A percentile compares a stretch with the other conserved stretches of the same genome.
Evolutionary conservation across 2,888 invertebrate species (phyloP).

Genomic region (Tiliacea aurago): DNA sequence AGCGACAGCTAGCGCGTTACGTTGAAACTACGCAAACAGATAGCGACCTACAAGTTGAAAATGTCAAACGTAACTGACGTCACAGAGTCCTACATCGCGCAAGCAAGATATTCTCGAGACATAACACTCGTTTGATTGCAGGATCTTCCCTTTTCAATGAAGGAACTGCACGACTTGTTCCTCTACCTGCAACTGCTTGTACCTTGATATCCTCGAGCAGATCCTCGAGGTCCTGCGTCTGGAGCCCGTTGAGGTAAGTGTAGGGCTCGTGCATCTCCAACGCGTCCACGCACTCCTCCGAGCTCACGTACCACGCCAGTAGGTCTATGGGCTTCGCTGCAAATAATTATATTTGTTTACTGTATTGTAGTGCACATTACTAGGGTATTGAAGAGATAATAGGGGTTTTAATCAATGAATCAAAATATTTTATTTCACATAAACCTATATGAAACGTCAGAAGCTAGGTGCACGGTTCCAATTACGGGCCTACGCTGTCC

Average conservation of each 20-base stretch:
- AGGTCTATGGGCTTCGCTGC: conserved; percentile 99
- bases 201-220: conserved; percentile 98
- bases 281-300: conserved; percentile 96
- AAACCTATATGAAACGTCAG: too few species aligned
- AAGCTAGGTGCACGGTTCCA: too few species aligned
- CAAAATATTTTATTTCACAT: too few species aligned
- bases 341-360: conserved; percentile 43
- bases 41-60: not conserved
- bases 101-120: not conserved
- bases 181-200: not conserved
- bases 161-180: not conserved
- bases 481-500: too few species aligned
- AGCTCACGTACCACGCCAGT: conserved; percentile 98
- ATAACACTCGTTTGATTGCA: not conserved
- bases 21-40: not conserved
- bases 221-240: conserved; percentile 97
- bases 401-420: too few species aligned
- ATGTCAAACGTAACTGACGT: not conserved
- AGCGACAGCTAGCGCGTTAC: not conserved
- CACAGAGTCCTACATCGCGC: not conserved
- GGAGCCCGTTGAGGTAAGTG: conserved; percentile 97
- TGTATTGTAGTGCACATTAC: too few species aligned
- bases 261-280: conserved; percentile 99
- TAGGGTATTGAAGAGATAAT: not conserved
- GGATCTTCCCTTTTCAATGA: not conserved